Conservation (phyloP, 2,888 invertebrate genomes). For the Drosophila meridionalis region DNA sequence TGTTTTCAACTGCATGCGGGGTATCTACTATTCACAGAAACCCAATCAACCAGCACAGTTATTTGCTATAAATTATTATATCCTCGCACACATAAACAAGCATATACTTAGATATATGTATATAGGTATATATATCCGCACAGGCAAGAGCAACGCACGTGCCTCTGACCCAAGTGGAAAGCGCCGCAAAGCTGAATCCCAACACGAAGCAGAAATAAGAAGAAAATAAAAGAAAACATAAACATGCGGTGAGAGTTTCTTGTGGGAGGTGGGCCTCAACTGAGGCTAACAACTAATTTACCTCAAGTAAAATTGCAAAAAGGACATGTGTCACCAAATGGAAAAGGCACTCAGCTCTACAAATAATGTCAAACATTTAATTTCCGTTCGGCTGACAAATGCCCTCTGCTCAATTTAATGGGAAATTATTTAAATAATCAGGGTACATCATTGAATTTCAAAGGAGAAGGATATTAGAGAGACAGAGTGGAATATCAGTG, state of each 20-base stretch:
- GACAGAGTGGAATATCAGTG: constrained; percentile 36
- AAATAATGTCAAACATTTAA: constrained; percentile 66
- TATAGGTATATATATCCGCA: constrained; percentile 8
- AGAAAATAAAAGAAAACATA: constrained; percentile 29
- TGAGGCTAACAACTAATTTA: constrained; percentile 33
- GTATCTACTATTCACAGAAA: neutral
- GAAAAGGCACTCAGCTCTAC: constrained; percentile 1
- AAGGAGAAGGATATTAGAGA: constrained; percentile 13
- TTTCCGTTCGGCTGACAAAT: constrained; percentile 66
- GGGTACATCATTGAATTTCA: constrained; percentile 48
- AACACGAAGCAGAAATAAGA: constrained; percentile 15
- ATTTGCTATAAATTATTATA: constrained; percentile 24
- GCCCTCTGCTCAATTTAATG: constrained; percentile 7
- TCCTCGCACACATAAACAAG: neutral
- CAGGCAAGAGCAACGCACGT: constrained; percentile 25
- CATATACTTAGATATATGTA: constrained; percentile 10
- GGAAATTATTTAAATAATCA: constrained; percentile 27
- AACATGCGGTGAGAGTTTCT: neutral
- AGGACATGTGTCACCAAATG: constrained; percentile 46
- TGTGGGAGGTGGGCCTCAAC: neutral
- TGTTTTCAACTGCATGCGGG: neutral
- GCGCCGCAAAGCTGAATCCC: neutral
- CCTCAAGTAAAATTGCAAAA: constrained; percentile 41
- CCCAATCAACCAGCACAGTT: neutral
- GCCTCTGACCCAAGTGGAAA: constrained; percentile 47